Base-by-base conservation (phyloP, 2,888 invertebrate genomes). In the Cryptophagus acutangulus region DNA sequence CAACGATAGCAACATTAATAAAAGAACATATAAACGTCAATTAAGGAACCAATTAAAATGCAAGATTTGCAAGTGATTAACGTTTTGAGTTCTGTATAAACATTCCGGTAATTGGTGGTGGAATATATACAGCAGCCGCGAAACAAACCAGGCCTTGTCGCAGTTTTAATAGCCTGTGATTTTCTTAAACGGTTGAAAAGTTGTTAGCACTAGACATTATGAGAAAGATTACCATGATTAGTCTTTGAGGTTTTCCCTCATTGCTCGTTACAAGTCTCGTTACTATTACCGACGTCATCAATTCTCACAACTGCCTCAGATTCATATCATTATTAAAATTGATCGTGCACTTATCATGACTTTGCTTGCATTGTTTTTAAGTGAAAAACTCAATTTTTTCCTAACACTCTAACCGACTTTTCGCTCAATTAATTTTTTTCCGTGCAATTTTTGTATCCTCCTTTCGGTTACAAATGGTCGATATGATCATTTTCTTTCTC, bases 171-270 rank as follows among this genome's bases (percentile, higher is more conserved):
- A 58, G 66, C 54, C 59, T 61, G 66, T 57, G 65, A 69, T 69
- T 68, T 69, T 69, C 67, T 67, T 69, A 69, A 70, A 67, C 64
- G 67, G 65, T 65, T 64, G 67, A 67, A 69, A 67, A 69, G 68
- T 69, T 67, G 67, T 67, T 67, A 67, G 65, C 64, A 63, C 63
- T 60, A 67, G 64, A 60, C 66, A 66, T 67, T 67, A 68, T 60
- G 61, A 62, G 62, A 63, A 63, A 65, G 66, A 67, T 67, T 67
- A 64, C 59, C 58, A 59, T 65, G 63, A 67, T 67, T 67, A 67
- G 66, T 66, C 65, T 66, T 64, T 59, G 62, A 65, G 62, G 65
- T 65, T 66, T 65, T 66, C 66, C 64, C 65, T 63, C 59, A 61
- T 59, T 60, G 65, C 61, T 63, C 63, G 59, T 65, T 65, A 65